A percentile compares a stretch with the other conserved stretches of the same genome.
Evolutionary conservation across 1,140 invertebrate species (phyloP).

Genomic region (Sinonovacula constricta): DNA sequence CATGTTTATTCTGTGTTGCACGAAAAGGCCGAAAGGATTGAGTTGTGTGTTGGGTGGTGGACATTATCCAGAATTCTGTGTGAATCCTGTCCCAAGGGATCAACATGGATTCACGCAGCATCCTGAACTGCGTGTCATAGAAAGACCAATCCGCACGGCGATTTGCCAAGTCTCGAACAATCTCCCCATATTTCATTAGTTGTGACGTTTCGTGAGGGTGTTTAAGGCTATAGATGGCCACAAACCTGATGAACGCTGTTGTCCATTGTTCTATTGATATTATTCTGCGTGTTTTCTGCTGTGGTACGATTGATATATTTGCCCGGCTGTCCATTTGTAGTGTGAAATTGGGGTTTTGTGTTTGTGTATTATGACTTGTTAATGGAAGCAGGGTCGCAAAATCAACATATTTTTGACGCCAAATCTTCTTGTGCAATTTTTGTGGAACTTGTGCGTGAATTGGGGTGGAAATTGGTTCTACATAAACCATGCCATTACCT

Average conservation of each 20-base stretch:
- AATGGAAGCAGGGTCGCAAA: too few species aligned
- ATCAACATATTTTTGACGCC: too few species aligned
- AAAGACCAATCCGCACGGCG: neutral
- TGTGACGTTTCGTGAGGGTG: neutral
- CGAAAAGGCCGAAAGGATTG: neutral
- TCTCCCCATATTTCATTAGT: constrained; percentile 27
- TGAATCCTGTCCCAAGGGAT: neutral
- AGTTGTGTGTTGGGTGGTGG: neutral
- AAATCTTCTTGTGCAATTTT: too few species aligned
- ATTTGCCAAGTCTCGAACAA: constrained; percentile 7
- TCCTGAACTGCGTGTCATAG: constrained; percentile 9
- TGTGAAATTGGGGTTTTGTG: too few species aligned
- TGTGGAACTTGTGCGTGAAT: too few species aligned
- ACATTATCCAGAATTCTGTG: neutral
- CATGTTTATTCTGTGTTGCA: too few species aligned
- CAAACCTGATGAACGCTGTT: constrained; percentile 5
- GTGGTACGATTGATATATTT: too few species aligned
- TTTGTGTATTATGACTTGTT: too few species aligned
- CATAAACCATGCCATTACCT: too few species aligned
- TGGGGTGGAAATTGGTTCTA: too few species aligned
- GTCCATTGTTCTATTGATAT: constrained; percentile 14
- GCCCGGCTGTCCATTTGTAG: too few species aligned
- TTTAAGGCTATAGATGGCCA: neutral
- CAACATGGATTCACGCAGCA: neutral
- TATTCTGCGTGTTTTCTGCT: neutral